A percentile compares a stretch with the other conserved stretches of the same genome.
Evolutionary conservation across 2,113 vertebrate genomes (phyloP).

Genomic region (Bufo bufo): DNA sequence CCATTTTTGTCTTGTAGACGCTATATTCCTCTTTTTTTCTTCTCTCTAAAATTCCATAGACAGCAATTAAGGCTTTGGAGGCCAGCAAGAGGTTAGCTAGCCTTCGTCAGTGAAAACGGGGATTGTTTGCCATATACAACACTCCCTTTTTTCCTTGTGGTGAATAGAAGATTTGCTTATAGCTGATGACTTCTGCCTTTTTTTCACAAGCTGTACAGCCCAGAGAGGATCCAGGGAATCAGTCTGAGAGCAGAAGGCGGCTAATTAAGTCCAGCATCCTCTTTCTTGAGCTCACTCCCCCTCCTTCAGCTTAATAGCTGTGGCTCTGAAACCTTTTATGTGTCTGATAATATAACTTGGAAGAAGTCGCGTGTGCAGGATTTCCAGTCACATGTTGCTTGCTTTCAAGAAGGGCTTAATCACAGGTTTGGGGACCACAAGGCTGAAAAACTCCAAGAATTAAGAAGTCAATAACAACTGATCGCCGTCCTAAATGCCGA

Average conservation of each 20-base stretch:
- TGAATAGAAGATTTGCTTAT: conserved; percentile 84
- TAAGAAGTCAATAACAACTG: conserved; percentile 62
- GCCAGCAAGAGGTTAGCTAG: conserved; percentile 89
- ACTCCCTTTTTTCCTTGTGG: conserved; percentile 87
- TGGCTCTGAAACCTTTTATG: conserved; percentile 65
- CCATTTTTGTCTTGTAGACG: conserved; percentile 69
- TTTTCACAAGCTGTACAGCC: conserved; percentile 76
- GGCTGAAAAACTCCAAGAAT: conserved; percentile 61
- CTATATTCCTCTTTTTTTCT: conserved; percentile 70
- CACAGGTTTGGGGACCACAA: conserved; percentile 65
- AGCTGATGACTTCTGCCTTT: conserved; percentile 72
- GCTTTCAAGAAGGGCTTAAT: conserved; percentile 64
- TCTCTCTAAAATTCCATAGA: conserved; percentile 87
- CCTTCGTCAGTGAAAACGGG: conserved; percentile 83
- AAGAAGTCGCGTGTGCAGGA: conserved; percentile 64
- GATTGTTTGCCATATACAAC: conserved; percentile 93
- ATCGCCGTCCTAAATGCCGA: conserved; percentile 74
- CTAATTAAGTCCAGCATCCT: conserved; percentile 76
- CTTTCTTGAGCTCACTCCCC: conserved; percentile 54
- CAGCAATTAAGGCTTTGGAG: conserved; percentile 89
- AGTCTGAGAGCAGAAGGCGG: conserved; percentile 72
- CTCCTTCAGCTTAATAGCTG: conserved; percentile 53
- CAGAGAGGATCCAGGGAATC: conserved; percentile 69
- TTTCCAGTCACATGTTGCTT: conserved; percentile 59
- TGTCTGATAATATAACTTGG: conserved; percentile 72